A percentile compares a stretch with the other conserved stretches of the same genome.
Conservation (phyloP, 2,113 vertebrate species). For the Gymnorhina tibicen region DNA sequence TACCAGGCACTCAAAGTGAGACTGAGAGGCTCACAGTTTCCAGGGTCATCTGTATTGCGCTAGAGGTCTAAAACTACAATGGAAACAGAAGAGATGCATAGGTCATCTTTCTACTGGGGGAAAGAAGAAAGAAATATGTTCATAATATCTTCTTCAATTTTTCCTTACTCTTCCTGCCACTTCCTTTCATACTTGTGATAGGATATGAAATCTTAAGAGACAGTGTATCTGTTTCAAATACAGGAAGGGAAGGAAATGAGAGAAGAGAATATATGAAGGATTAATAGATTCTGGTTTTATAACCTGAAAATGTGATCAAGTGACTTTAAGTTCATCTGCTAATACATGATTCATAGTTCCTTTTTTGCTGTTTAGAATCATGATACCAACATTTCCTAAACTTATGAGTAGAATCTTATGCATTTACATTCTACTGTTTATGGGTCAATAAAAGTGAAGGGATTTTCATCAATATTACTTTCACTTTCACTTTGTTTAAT, state of each 20-base stretch:
- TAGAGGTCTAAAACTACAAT: neutral
- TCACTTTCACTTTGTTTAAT: slow-evolving; percentile 58
- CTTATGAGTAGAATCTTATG: neutral
- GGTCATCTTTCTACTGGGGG: neutral
- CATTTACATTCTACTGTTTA: slow-evolving; percentile 52
- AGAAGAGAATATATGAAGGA: neutral
- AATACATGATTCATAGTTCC: neutral
- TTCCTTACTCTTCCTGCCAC: neutral
- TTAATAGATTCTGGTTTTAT: neutral
- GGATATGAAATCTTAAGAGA: neutral
- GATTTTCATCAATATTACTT: slow-evolving; percentile 57
- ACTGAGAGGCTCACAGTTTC: neutral
- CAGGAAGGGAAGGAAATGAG: neutral
- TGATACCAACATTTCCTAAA: neutral
- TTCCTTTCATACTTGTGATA: neutral
- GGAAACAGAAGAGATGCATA: neutral
- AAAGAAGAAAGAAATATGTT: neutral
- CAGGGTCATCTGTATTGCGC: neutral
- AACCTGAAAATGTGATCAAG: neutral
- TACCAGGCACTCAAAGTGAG: neutral
- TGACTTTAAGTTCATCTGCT: neutral
- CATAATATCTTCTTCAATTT: neutral
- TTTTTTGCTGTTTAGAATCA: slow-evolving; percentile 28
- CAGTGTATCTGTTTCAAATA: neutral
- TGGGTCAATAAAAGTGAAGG: slow-evolving; percentile 46